Percentiles rank a stretch among this genome's conserved stretches.
Conservation (phyloP, 2,888 invertebrate genomes). For the Notocelia uddmanniana region DNA sequence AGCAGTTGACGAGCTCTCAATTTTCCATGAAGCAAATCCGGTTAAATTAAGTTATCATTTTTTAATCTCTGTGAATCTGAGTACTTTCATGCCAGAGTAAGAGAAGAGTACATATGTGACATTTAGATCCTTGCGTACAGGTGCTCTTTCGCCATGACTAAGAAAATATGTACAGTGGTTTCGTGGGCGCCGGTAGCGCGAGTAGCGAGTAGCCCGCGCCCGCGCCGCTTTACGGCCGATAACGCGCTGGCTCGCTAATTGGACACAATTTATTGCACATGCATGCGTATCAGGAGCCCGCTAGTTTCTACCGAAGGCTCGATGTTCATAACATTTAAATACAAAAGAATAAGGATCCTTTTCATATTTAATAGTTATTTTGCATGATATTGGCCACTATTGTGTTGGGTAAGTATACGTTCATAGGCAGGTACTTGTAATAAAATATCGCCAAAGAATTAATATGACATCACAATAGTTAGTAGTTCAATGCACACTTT, state of each 20-base stretch:
- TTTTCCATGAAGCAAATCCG: constrained; percentile 24
- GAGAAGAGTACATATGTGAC: background rate
- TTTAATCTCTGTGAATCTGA: constrained; percentile 24
- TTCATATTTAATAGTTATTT: background rate
- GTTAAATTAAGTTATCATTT: constrained; percentile 32
- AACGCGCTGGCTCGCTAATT: constrained; percentile 75
- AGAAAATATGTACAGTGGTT: constrained; percentile 14
- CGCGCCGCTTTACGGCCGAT: constrained; percentile 74
- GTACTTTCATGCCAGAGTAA: background rate
- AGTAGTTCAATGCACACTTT: background rate
- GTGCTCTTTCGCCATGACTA: background rate
- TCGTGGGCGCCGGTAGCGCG: constrained; percentile 30
- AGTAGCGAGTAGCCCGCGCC: constrained; percentile 47
- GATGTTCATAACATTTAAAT: constrained; percentile 44
- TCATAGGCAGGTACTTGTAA: too few species aligned
- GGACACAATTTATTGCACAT: constrained; percentile 78
- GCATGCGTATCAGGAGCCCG: constrained; percentile 55
- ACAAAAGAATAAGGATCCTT: background rate
- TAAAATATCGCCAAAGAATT: too few species aligned
- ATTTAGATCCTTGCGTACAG: too few species aligned
- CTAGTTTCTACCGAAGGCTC: constrained; percentile 48
- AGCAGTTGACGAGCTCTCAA: constrained; percentile 5
- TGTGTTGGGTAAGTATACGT: background rate
- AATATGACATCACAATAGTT: too few species aligned
- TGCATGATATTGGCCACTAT: background rate